Conservation (phyloP, 2,888 invertebrate species). For the Troides aeacus region DNA sequence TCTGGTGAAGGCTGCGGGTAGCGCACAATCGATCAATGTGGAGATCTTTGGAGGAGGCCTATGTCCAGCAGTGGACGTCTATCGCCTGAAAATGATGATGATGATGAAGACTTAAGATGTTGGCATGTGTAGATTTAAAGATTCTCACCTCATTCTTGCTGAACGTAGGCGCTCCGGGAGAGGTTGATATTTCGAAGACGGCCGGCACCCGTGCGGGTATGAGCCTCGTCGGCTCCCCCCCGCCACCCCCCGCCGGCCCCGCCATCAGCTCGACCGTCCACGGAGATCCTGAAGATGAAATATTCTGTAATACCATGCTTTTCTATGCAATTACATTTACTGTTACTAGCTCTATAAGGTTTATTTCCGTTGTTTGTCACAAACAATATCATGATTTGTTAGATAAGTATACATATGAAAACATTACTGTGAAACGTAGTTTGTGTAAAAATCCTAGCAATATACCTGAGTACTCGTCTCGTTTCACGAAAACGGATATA, state of each 20-base stretch:
- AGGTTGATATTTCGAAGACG: constrained; percentile 92
- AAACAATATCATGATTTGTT: too few relatives aligned
- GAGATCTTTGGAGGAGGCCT: too few relatives aligned
- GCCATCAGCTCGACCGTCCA: constrained; percentile 96
- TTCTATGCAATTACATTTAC: not conserved
- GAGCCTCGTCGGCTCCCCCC: constrained; percentile 92
- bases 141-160: constrained; percentile 66
- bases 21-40: too few relatives aligned
- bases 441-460: too few relatives aligned
- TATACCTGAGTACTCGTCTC: too few relatives aligned
- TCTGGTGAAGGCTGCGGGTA: too few relatives aligned
- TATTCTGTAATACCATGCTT: not conserved
- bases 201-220: constrained; percentile 94
- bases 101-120: too few relatives aligned
- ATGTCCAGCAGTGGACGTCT: too few relatives aligned
- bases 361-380: not conserved
- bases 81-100: too few relatives aligned
- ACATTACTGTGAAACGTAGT: too few relatives aligned
- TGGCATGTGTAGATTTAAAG: too few relatives aligned
- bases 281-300: constrained; percentile 87
- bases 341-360: not conserved
- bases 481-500: too few relatives aligned
- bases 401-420: not conserved
- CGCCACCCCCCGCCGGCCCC: constrained; percentile 83
- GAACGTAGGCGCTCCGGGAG: constrained; percentile 66